phyloP scores from a whole-genome alignment of 2,797 vertebrate species.

The Alcedo atthis region DNA sequence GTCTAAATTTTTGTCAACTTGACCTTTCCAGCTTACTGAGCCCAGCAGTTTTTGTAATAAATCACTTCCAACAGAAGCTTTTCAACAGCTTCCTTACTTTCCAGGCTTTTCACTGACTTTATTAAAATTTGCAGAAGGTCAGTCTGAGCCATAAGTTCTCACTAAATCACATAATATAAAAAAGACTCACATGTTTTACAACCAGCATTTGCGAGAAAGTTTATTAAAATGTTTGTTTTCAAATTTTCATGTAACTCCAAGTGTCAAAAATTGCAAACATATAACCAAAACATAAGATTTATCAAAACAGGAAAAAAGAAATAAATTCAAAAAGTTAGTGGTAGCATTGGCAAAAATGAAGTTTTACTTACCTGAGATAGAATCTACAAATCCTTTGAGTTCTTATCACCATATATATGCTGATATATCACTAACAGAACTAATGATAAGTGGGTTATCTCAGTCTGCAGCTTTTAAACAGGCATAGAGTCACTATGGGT shows the following conservation, averaged over 20 bases:
- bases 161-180: neutral
- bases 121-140: neutral
- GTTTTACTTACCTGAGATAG: neutral
- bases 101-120: neutral
- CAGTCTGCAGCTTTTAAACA: neutral
- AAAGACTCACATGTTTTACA: neutral
- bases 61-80: neutral
- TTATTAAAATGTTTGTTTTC: neutral
- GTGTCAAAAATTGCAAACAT: neutral
- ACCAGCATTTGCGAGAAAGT: neutral
- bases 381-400: neutral
- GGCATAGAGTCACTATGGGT: neutral
- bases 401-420: neutral
- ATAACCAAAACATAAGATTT: neutral
- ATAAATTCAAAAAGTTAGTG: neutral
- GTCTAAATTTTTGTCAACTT: constrained; percentile 37
- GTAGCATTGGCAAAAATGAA: neutral
- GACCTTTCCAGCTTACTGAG: constrained; percentile 12
- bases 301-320: neutral
- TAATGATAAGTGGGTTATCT: neutral
- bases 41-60: neutral
- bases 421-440: neutral
- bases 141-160: neutral
- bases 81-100: constrained; percentile 5
- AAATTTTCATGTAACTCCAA: neutral